Conservation (phyloP, 2,888 invertebrate genomes). For the Cyaniris semiargus region DNA sequence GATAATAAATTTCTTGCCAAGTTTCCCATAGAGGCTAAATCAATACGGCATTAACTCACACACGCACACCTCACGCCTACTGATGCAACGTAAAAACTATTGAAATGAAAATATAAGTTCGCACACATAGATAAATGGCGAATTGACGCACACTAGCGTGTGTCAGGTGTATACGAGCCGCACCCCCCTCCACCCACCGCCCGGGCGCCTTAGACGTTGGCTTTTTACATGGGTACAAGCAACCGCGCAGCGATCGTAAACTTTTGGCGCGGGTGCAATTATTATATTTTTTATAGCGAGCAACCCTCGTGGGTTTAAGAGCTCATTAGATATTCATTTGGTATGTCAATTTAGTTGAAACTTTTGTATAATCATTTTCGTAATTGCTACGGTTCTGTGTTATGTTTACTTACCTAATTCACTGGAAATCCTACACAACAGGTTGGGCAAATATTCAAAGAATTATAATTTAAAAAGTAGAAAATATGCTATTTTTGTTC, state of each 20-base stretch:
- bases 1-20: slow-evolving; percentile 70
- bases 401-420: neutral
- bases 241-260: slow-evolving; percentile 57
- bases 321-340: slow-evolving; percentile 25
- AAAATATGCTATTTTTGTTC: neutral
- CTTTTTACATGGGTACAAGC: slow-evolving; percentile 78
- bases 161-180: slow-evolving; percentile 61
- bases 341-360: slow-evolving; percentile 8
- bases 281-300: slow-evolving; percentile 1
- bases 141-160: slow-evolving; percentile 52
- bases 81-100: slow-evolving; percentile 74
- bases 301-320: neutral
- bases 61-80: slow-evolving; percentile 59
- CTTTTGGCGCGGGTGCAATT: slow-evolving; percentile 49
- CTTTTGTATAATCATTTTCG: slow-evolving; percentile 26
- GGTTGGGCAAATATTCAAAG: neutral
- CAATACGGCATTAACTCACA: slow-evolving; percentile 78
- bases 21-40: slow-evolving; percentile 62
- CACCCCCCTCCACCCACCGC: slow-evolving; percentile 48
- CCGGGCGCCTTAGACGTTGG: slow-evolving; percentile 76
- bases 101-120: slow-evolving; percentile 76
- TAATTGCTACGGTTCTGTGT: neutral
- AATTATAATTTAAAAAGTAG: neutral
- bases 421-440: neutral
- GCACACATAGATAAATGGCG: slow-evolving; percentile 48